Evolutionary conservation across 2,113 vertebrate species (phyloP).

Genomic region (Shinisaurus crocodilurus): DNA sequence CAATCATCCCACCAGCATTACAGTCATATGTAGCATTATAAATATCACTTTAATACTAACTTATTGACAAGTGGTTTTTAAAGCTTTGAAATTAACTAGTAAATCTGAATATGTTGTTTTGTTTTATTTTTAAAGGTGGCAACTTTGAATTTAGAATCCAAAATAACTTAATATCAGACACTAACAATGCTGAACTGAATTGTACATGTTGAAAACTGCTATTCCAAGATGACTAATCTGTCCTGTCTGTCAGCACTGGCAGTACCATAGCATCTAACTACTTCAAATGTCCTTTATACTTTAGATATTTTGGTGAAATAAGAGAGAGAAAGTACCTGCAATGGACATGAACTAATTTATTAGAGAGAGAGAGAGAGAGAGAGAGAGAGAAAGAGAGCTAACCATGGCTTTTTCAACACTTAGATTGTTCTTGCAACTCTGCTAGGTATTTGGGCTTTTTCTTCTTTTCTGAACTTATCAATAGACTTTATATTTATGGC

Average conservation of each 20-base stretch:
- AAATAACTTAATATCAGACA: background rate
- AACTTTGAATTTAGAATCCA: slow-evolving; percentile 2
- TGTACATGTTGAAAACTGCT: background rate
- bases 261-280: accelerated
- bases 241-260: background rate
- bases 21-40: slow-evolving; percentile 3
- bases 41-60: slow-evolving; percentile 16
- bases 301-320: background rate
- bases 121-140: slow-evolving; percentile 16
- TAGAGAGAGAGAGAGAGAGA: no score
- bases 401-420: background rate
- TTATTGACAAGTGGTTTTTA: slow-evolving; percentile 40
- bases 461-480: background rate
- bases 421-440: background rate
- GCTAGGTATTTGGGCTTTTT: background rate
- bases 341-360: background rate
- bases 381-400: background rate
- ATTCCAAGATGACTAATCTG: background rate
- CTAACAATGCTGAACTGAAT: background rate
- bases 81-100: slow-evolving; percentile 59
- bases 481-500: background rate
- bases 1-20: slow-evolving; percentile 9
- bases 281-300: background rate
- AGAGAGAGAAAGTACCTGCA: background rate
- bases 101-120: slow-evolving; percentile 51